These are phyloP conservation scores for Podarcis lilfordi DNA, from an alignment of 2,797 vertebrate genomes.

Conservation along the genomic window DNA sequence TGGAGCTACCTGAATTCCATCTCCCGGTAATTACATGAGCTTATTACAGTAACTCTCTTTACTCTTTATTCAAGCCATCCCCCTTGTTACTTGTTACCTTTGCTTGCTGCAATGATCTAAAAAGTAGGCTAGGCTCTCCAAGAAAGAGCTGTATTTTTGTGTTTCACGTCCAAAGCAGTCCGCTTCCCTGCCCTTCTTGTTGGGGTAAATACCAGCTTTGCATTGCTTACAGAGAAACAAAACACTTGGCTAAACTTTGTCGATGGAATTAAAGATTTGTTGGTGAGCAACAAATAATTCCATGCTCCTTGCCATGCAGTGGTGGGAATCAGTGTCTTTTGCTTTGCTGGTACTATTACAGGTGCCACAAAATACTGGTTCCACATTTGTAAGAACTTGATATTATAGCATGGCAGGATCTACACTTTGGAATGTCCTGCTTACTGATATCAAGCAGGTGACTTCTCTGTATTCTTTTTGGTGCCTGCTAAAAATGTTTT, in stretches of 20 bases:
- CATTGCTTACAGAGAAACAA: constrained; percentile 8
- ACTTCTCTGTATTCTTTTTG: too few relatives aligned
- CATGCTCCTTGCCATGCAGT: neutral
- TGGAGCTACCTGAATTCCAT: neutral
- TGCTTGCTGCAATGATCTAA: neutral
- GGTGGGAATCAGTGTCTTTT: neutral
- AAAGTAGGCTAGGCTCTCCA: constrained; percentile 11
- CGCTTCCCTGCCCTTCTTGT: neutral
- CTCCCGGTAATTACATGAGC: constrained; percentile 1
- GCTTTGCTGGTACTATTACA: too few relatives aligned
- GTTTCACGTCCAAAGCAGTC: neutral
- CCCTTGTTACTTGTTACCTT: neutral
- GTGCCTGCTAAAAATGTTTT: too few relatives aligned
- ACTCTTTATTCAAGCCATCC: neutral
- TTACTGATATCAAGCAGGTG: too few relatives aligned
- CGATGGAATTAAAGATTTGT: neutral
- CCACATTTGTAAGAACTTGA: too few relatives aligned
- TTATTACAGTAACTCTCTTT: neutral
- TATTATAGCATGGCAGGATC: too few relatives aligned
- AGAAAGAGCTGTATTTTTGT: neutral
- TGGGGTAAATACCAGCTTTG: neutral
- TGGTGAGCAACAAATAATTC: neutral
- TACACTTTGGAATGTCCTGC: too few relatives aligned
- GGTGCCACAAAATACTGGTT: too few relatives aligned
- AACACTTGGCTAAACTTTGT: neutral